phyloP scores from a whole-genome alignment of 2,888 invertebrate species.

The Micoletzkya japonica region DNA sequence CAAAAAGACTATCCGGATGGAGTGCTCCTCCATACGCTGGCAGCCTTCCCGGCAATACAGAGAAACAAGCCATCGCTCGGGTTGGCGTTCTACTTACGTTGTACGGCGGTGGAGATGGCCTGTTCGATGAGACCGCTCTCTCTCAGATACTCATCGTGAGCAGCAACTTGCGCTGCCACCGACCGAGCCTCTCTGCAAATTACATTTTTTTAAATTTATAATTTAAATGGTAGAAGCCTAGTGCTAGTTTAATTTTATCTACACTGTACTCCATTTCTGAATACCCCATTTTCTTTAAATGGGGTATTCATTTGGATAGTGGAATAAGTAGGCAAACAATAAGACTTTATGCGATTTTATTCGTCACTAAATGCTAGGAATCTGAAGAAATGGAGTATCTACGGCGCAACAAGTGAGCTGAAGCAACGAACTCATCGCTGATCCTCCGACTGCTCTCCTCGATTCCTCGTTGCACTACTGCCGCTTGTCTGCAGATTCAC shows the following conservation, averaged over 20 bases:
- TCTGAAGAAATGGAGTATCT: neutral
- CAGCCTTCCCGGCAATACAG: no score
- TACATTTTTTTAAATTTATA: neutral
- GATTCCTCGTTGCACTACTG: neutral
- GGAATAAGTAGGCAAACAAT: no score
- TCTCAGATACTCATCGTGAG: conserved; percentile 19
- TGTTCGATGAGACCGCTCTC: neutral
- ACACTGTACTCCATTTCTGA: neutral
- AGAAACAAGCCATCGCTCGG: no score
- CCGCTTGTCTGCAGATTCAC: neutral
- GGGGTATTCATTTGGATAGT: no score
- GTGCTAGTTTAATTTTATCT: neutral
- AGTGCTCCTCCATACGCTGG: no score
- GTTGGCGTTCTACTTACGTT: conserved; percentile 22
- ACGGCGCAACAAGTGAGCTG: no score
- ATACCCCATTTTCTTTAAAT: no score
- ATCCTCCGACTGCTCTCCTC: conserved; percentile 3
- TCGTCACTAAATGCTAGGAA: no score
- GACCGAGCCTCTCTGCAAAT: conserved; percentile 12
- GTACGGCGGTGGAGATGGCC: neutral
- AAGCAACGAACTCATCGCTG: no score
- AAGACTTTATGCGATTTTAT: no score
- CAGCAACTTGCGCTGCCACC: conserved; percentile 5
- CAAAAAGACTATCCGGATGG: no score
- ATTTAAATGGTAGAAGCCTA: neutral